Base-by-base conservation (phyloP, 2,797 vertebrate species). In the Cossypha heuglini region DNA sequence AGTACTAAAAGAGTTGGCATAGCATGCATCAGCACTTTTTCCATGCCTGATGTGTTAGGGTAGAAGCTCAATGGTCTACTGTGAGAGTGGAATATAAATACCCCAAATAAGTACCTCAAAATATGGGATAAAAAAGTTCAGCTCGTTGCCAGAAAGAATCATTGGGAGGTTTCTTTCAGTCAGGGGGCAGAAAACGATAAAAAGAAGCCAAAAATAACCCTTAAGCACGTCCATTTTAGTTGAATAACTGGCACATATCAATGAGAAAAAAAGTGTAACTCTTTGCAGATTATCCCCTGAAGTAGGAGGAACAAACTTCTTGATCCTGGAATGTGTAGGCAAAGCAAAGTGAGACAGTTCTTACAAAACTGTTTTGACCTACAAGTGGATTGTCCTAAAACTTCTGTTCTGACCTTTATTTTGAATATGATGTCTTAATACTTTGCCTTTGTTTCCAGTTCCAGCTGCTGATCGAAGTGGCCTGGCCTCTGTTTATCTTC, bases 401-500 rank as follows among this genome's bases (percentile, higher is more conserved):
- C 29, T 48, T 95, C 43, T 45, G 4, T 51, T 84, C 58, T 93
- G 45, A 81, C 61, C 35, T 84, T 11, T 86, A 24, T 92, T 94
- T 94, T 83, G 68, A 66, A 26, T 86, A 66, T 57, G 35, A 75
- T 38, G 11, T 84, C 86, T 54, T 95, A 73, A 69, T 80, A 29
- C 43, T 94, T 71, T 90, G 42, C 94, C 93, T 71, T 79, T 54
- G 84, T 67, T 95, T 96, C 71, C 97, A 99, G 99, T 97, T 99
- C 83, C 99, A 99, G 97, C 97, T 99, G 78, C 94, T 99, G 97
- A 97, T 99, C 11, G 99, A 99, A 97, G 98, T 99, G 81, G 94
- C 98, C 76, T 99, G 99, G 99, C 99, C 99, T 33, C 98, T 99
- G 16, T 98, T 99, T 95, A 99, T 99, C 98, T 99, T 99, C 98